Evolutionary conservation across 2,888 invertebrate genomes (phyloP), one percentile per base, ranked within the genome.

Genomic region (Hydropsyche betteni): DNA sequence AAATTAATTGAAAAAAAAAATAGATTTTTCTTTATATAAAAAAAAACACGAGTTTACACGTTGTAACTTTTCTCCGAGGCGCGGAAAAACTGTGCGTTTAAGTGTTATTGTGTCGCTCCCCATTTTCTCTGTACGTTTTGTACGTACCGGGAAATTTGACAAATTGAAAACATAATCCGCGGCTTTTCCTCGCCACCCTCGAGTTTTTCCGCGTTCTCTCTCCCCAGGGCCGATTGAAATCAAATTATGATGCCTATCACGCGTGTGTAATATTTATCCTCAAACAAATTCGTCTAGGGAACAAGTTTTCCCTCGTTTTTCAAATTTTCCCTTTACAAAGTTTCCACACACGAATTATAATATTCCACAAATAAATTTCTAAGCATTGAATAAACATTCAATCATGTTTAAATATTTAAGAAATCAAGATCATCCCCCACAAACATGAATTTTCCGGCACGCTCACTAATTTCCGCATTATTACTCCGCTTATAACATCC

Each of bases 111-210:
- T 44, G 44, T 44, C 44, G 44, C 44, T 44, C 44, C 44, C 44
- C 44, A 44, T 44, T 44, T 44, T 44, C 44, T 44, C 10, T 44
- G 10, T 10, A 44, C 44, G 44, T 10, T 44, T 44, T 44, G n/a
- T 8, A 36, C 12, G 70, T 70, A n/a, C 36, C 55, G 75, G 76
- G 70, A 76, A 78, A 75, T 75, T 75, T 78, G 78, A 78, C 76
- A 76, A 78, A 78, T 78, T 76, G 78, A 78, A 78, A 78, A 78
- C 76, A 76, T 78, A 78, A 78, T 78, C 78, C 76, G 50, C 33
- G 55, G 44, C 69, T 68, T 68, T 68, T 16, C 68, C 69, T 64
- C 51, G n/a, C 12, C 44, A 51, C 74, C 70, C 53, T 70, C 52
- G 14, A 36, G 53, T 53, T 70, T 34, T 34, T 34, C 34, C 53